These are phyloP conservation scores for Fragum fragum DNA, from an alignment of 2,888 invertebrate genomes.

Conservation along the genomic window DNA sequence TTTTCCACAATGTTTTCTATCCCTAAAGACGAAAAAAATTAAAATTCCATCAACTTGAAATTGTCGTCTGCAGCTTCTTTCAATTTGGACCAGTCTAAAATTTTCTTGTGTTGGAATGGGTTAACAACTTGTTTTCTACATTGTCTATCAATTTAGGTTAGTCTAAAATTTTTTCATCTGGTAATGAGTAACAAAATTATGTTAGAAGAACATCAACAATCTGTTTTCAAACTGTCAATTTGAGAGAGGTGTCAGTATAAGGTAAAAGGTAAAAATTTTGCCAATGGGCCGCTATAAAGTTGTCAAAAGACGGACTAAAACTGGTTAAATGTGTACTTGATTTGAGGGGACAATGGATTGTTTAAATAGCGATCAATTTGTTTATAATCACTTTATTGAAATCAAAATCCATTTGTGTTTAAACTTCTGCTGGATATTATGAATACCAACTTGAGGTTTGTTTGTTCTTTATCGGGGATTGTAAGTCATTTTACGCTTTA, in stretches of 20 bases:
- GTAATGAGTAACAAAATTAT: no score
- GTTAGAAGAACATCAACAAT: no score
- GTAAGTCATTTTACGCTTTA: slow-evolving; percentile 1
- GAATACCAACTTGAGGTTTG: background rate
- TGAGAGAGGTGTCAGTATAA: background rate
- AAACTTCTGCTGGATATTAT: slow-evolving; percentile 1
- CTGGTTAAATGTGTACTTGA: slow-evolving; percentile 21
- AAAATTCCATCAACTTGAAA: no score
- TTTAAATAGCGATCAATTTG: slow-evolving; percentile 54
- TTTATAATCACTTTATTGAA: slow-evolving; percentile 40
- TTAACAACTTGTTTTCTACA: no score
- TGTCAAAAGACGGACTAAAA: slow-evolving; percentile 24
- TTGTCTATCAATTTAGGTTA: no score
- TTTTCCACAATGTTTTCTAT: no score
- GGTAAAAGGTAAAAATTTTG: slow-evolving; percentile 24
- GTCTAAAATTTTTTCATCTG: no score
- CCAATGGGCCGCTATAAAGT: slow-evolving; percentile 50
- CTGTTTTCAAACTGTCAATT: background rate
- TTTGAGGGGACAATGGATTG: slow-evolving; percentile 24
- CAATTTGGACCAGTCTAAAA: no score
- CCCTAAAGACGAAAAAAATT: no score
- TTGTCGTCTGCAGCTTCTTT: no score
- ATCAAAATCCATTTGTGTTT: slow-evolving; percentile 25
- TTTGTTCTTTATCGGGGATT: background rate
- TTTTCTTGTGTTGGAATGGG: no score